Evolutionary conservation across 1,140 invertebrate species (phyloP).

Genomic region (Hesperophylax magnus): DNA sequence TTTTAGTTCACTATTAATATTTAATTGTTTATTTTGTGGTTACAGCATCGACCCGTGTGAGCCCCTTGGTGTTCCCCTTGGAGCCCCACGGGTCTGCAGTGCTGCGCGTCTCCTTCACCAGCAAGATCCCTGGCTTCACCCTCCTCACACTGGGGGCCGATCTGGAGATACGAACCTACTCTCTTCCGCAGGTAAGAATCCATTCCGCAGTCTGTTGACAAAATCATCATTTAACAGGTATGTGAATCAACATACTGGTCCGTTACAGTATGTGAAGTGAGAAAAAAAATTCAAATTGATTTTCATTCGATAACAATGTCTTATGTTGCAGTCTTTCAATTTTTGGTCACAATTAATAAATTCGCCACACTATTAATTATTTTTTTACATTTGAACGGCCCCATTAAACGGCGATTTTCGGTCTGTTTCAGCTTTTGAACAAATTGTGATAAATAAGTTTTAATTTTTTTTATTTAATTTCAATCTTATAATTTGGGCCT

Average conservation of each 20-base stretch:
- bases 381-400: no score
- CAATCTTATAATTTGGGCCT: no score
- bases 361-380: no score
- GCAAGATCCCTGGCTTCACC: not conserved
- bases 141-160: constrained; percentile 46
- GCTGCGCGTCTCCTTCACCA: constrained; percentile 38
- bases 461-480: no score
- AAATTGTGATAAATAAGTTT: no score
- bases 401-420: no score
- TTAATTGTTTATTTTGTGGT: not conserved
- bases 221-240: not conserved
- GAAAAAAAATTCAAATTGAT: not conserved
- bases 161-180: constrained; percentile 48
- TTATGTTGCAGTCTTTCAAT: no score
- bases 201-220: not conserved
- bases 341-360: no score
- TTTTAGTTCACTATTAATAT: no score
- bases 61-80: constrained; percentile 11
- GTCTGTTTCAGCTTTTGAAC: no score
- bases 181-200: constrained; percentile 30
- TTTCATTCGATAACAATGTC: not conserved
- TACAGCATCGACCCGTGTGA: constrained; percentile 16
- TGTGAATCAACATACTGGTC: not conserved
- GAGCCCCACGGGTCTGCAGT: constrained; percentile 42
- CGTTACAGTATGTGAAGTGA: not conserved